Base-by-base conservation (phyloP, 2,888 invertebrate genomes). In the Melanostoma scalare region DNA sequence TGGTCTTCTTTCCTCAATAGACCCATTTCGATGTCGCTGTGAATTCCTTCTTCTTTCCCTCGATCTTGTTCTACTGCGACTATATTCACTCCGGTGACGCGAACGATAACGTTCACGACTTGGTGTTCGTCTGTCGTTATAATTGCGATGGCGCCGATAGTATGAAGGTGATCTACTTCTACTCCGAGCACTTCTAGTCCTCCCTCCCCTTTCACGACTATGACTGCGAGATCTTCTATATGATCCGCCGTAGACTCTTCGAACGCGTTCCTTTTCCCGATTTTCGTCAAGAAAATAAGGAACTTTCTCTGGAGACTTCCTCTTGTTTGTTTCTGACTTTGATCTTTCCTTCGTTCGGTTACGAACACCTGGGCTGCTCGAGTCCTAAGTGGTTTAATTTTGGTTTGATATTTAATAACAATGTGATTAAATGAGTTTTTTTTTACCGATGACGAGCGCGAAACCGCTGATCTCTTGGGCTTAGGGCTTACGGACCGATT, bases 231-330 rank as follows among this genome's bases (percentile, higher is more conserved):
- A 73, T 55, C 69, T 48, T 20, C 71, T 65, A n/a, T 56, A 42
- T 9, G 20, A 20, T 20, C 20, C 20, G 20, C 85, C 82, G 30
- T 85, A 85, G 4, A 75, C 35, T 36, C 78, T 74, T 55, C 44
- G 60, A 6, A 85, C 68, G 3, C 85, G 77, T 31, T 85, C 85
- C 3, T 68, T 60, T 42, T 85, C 85, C 1, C 85, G 85, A 38
- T 56, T 60, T 31, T 85, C 33, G 36, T 85, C 82, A 4, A 78
- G 10, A 65, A 82, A 85, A 36, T 85, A 85, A 10, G 85, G 85
- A 10, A 85, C 75, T 36, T 85, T 85, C 9, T 81, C 77, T 0
- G 63, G 33, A 0, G 69, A 20, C 52, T 61, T 69, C 38, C 20
- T 35, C 33, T 75, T 60, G 1, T 0, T 46, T n/a, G 42, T 2